phyloP scores from a whole-genome alignment of 2,888 invertebrate species.

The Archips crataeganus region DNA sequence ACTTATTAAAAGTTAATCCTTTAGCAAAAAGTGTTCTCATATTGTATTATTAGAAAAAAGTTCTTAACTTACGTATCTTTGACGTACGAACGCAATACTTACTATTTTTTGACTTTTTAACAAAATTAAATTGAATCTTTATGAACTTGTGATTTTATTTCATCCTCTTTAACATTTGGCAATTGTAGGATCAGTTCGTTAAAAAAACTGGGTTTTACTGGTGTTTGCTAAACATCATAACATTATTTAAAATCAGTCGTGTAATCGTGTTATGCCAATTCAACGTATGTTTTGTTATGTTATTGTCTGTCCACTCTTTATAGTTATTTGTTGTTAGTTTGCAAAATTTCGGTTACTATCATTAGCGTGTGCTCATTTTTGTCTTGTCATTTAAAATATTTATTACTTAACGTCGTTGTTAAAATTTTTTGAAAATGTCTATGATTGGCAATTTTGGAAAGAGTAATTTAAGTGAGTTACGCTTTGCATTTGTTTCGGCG shows the following conservation, averaged over 20 bases:
- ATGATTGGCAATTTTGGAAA: not conserved
- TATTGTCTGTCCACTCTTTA: constrained; percentile 14
- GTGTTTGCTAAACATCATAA: not conserved
- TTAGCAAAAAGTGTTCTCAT: too few relatives aligned
- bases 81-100: too few relatives aligned
- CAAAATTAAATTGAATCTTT: too few relatives aligned
- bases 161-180: not conserved
- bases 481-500: not conserved
- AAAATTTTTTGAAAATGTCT: not conserved
- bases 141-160: not conserved
- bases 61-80: not conserved
- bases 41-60: too few relatives aligned
- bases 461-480: not conserved
- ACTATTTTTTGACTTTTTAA: not conserved
- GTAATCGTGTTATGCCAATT: not conserved
- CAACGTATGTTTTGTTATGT: not conserved
- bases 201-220: not conserved
- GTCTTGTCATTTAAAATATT: constrained; percentile 16
- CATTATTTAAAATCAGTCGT: not conserved
- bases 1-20: not conserved
- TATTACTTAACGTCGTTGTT: not conserved
- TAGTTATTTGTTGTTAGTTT: constrained; percentile 18
- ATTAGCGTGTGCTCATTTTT: constrained; percentile 14
- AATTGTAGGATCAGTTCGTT: not conserved
- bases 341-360: constrained; percentile 24